phyloP scores from a whole-genome alignment of 2,113 vertebrate genomes.

The Malurus alboscapulatus region DNA sequence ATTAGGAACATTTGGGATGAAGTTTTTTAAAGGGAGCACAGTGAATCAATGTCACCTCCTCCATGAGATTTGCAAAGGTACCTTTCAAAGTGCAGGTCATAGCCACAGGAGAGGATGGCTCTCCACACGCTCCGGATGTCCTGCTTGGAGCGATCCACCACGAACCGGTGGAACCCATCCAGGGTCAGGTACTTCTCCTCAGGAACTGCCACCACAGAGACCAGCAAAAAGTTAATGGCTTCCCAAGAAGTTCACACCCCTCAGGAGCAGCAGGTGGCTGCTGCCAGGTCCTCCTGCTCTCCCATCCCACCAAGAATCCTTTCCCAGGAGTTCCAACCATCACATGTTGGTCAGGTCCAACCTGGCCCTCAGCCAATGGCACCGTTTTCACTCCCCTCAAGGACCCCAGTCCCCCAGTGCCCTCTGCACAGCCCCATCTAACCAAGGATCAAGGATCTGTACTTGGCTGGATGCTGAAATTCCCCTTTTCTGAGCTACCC shows the following conservation, averaged over 20 bases:
- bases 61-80: neutral
- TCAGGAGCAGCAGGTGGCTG: neutral
- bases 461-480: neutral
- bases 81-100: slow-evolving; percentile 97
- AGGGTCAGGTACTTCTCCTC: slow-evolving; percentile 95
- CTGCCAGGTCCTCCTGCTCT: neutral
- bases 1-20: neutral
- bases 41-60: neutral
- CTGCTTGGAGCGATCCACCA: slow-evolving; percentile 93
- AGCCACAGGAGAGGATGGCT: slow-evolving; percentile 92
- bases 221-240: neutral
- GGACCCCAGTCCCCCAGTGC: neutral
- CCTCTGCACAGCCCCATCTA: neutral
- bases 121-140: slow-evolving; percentile 97
- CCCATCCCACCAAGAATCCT: neutral
- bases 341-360: accelerated
- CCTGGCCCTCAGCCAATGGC: accelerated
- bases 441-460: neutral
- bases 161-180: slow-evolving; percentile 94
- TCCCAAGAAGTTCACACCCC: neutral
- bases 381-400: neutral
- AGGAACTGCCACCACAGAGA: slow-evolving; percentile 74
- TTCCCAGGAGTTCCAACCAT: accelerated
- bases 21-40: neutral
- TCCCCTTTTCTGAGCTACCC: neutral